phyloP scores from a whole-genome alignment of 2,888 invertebrate species.

The Temnothorax unifasciatus region DNA sequence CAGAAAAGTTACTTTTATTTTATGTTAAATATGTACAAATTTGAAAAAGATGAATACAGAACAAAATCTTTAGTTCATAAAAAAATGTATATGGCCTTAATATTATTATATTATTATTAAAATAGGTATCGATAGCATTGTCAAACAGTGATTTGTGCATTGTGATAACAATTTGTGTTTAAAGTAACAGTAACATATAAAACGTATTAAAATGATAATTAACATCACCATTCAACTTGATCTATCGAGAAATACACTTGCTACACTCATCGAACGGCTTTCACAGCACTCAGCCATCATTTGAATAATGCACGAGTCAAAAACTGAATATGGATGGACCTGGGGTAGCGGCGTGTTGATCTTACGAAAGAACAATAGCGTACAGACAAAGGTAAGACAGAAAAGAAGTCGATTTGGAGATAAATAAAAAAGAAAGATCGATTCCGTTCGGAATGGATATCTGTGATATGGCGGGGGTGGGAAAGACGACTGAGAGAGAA shows the following conservation, averaged over 20 bases:
- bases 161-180: not conserved
- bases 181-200: not conserved
- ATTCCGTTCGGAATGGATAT: conserved; percentile 3
- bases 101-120: conserved; percentile 1
- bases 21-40: not conserved
- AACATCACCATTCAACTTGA: not conserved
- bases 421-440: conserved; percentile 36
- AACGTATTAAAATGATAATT: not conserved
- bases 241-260: conserved; percentile 61
- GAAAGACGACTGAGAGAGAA: conserved; percentile 34
- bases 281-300: conserved; percentile 36
- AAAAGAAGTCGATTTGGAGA: conserved; percentile 59
- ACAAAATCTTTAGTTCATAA: conserved; percentile 1
- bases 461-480: conserved; percentile 36
- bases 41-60: not conserved
- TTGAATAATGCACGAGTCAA: conserved; percentile 72
- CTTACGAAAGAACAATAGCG: conserved; percentile 53
- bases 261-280: conserved; percentile 60
- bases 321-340: conserved; percentile 70
- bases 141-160: not conserved
- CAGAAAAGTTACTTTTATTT: not conserved
- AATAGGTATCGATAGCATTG: not conserved
- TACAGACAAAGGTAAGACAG: conserved; percentile 15
- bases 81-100: not conserved
- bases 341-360: conserved; percentile 37